Evolutionary conservation across 2,113 vertebrate genomes (phyloP).

Genomic region (Oreotrochilus melanogaster): DNA sequence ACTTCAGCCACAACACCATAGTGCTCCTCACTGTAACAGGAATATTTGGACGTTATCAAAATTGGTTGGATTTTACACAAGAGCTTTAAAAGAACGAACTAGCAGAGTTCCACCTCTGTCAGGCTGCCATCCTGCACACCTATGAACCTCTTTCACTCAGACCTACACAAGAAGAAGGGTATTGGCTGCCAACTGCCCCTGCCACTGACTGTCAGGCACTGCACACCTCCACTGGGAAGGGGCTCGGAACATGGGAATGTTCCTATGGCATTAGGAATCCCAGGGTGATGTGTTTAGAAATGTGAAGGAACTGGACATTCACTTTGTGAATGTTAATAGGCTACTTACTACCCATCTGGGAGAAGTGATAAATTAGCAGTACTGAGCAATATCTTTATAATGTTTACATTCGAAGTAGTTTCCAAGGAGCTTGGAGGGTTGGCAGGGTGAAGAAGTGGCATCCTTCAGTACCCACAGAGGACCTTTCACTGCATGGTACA

Average conservation of each 20-base stretch:
- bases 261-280: not conserved
- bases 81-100: not conserved
- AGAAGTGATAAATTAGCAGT: constrained; percentile 66
- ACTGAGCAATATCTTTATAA: constrained; percentile 37
- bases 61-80: not conserved
- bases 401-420: constrained; percentile 63
- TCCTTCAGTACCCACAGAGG: constrained; percentile 28
- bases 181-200: not conserved
- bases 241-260: constrained; percentile 28
- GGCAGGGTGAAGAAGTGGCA: constrained; percentile 60
- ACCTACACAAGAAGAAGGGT: not conserved
- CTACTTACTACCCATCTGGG: constrained; percentile 72
- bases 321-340: constrained; percentile 69
- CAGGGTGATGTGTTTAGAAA: constrained; percentile 43
- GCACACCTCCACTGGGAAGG: not conserved
- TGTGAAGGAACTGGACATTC: constrained; percentile 49
- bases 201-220: fast-evolving
- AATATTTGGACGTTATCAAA: not conserved
- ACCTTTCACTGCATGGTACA: constrained; percentile 15
- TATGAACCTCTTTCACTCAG: not conserved
- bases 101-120: not conserved
- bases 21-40: fast-evolving
- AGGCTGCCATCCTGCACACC: not conserved
- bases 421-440: constrained; percentile 51
- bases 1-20: not conserved